Base-by-base conservation (phyloP, 2,797 vertebrate species). In the Psittacula derbiana region DNA sequence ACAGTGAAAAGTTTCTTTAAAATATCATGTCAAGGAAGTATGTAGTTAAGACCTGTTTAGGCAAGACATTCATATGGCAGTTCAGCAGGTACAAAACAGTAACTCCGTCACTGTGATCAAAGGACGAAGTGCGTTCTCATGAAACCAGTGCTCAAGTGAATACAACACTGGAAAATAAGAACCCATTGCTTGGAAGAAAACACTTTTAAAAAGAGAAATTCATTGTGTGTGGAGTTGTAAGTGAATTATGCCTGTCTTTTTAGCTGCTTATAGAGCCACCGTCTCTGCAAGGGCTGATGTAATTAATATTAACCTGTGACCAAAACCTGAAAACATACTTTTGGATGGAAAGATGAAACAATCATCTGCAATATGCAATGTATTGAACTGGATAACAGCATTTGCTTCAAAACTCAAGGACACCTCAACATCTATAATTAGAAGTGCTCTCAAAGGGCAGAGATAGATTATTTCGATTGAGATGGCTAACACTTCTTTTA, bases 341-440 rank as follows among this genome's bases (percentile, higher is more conserved):
- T 84, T 84, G 70, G 60, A 66, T 61, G 12, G 44, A 76, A 95
- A 91, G 62, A 72, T 80, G 74, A 88, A 96, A 78, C 40, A 92
- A 47, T 86, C 40, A 62, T 76, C 55, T 72, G 46, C 75, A 88
- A 55, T 57, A 55, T 64, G 73, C 70, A 88, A 84, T 84, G 86
- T 60, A 92, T 52, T 86, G 91, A 93, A 90, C 75, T 44, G 61
- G 12, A 47, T 72, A 88, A 88, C 55, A 72, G 53, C 25, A 46
- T 80, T 94, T 86, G 41, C 64, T 92, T 95, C 84, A 93, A 87
- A 90, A 70, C 92, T 79, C 91, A 96, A 96, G 92, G 91, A 73
- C 80, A 90, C 80, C 25, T 79, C 13, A 8, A 81, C 47, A 81
- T 70, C 76, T 82, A 30, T 93, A 92, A 95, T 94, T 88, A 91